Conservation (phyloP, 2,113 vertebrate genomes). For the Pseudopipra pipra region DNA sequence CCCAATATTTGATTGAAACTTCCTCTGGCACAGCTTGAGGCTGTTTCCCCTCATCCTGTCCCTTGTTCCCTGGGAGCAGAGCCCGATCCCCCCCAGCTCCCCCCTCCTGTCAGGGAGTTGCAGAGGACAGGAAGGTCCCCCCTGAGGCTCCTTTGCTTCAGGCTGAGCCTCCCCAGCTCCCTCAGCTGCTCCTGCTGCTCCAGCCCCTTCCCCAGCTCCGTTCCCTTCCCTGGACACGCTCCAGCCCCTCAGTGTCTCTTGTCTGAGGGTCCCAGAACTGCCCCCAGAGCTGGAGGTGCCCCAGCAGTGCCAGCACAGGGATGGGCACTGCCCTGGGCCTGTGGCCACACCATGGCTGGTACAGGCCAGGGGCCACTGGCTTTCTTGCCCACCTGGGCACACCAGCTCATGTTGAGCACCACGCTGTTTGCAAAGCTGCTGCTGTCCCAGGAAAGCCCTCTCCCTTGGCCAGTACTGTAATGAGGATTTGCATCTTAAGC, state of each 20-base stretch:
- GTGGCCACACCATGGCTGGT: not conserved
- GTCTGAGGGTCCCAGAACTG: not conserved
- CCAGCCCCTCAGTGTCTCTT: rapidly evolving
- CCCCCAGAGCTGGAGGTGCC: not conserved
- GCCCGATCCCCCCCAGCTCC: rapidly evolving
- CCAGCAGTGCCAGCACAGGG: not conserved
- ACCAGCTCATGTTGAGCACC: not conserved
- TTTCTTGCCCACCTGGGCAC: not conserved
- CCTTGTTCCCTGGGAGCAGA: not conserved
- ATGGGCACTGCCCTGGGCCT: not conserved
- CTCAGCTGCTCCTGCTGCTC: not conserved
- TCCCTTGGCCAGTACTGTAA: not conserved
- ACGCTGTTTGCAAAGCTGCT: not conserved
- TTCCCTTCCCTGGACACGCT: rapidly evolving
- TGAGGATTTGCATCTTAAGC: not conserved
- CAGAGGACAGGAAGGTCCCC: not conserved
- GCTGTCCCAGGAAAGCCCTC: not conserved
- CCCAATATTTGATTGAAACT: not conserved
- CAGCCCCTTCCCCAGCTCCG: not conserved
- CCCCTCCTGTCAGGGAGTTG: not conserved
- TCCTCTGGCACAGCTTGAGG: not conserved
- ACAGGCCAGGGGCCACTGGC: not conserved
- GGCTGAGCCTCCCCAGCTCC: not conserved
- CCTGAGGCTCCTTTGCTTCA: not conserved
- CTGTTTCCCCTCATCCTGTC: rapidly evolving